Evolutionary conservation across 2,888 invertebrate genomes (phyloP), one percentile per base, ranked within the genome.

Genomic region (Mythimna lalbum): DNA sequence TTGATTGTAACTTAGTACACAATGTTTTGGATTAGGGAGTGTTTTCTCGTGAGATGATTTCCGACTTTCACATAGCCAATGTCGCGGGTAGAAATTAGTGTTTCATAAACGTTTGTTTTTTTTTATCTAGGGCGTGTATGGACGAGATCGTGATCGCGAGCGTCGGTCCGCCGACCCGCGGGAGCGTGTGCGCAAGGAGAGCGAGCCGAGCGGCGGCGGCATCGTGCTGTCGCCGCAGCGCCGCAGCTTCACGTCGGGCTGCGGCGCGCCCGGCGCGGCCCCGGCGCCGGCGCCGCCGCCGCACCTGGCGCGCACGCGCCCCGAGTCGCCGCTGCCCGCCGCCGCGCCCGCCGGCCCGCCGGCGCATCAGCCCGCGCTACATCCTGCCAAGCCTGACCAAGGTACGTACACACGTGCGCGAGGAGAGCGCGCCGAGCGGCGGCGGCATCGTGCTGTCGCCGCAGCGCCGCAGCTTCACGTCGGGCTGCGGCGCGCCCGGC

Each of bases 151-250:
- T 2, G 89, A 88, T 43, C 91, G 92, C 65, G 93, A 92, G 87
- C 92, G 94, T 71, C 96, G 97, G 19, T 96, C 97, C 14, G 95
- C 94, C 53, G 98, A 98, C 91, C 97, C 97, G 6, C 96, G 97
- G 76, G 98, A 98, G 90, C 97, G 98, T 62, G 96, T 98, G 63
- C 97, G 98, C 81, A 98, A 98, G 91, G 98, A 98, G 92, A 97
- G 97, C 90, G 98, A 98, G 92, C 88, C 93, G 43, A 91, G 90
- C 81, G 92, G 88, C 65, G 91, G 92, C 72, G 98, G 98, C 63
- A 98, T 98, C 84, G 97, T 98, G 83, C 95, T 98, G 86, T 98
- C 98, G 83, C 98, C 98, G 64, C 98, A 98, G 92, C 96, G 98
- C 17, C 97, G 98, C 81, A 98, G 98, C 87, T 98, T 98, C 95